Base-by-base conservation (phyloP, 1,140 invertebrate genomes). In the Oryctes rhinoceros region DNA sequence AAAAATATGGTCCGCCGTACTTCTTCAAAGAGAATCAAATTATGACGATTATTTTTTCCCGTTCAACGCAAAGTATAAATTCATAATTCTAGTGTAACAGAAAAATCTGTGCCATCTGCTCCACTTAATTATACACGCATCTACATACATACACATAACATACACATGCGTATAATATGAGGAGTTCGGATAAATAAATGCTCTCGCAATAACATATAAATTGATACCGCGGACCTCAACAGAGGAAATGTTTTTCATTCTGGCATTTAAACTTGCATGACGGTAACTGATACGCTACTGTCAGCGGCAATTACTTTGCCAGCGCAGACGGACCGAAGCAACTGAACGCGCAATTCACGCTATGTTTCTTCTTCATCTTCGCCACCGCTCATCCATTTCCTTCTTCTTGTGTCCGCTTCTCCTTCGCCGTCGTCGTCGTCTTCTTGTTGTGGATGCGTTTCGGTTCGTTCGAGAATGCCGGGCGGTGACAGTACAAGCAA, bases 231-330 rank as follows among this genome's bases (percentile, higher is more conserved):
- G 35, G 18, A 24, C 13, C 53, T 71, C 24, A 18, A 71, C 20
- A 71, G 65, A 71, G 65, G 65, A 71, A 71, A 71, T 71, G 65
- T 71, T 71, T 37, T 30, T 71, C 65, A 71, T 71, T 30, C 65
- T 71, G 65, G 65, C 65, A 71, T 71, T 71, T 35, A 37, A 71
- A 71, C 75, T 47, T 49, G 39, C 13, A 48, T 37, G 75, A 76
- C 47, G 75, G 75, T 76, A 76, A 76, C 75, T 76, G 75, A 76
- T 76, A 76, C 47, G 18, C 65, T 24, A 71, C 75, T 76, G 75
- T 49, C 75, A 76, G 47, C 75, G 75, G 75, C 75, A 76, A 76
- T 76, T 76, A 76, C 39, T 47, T 20, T 24, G 20, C 47, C 47
- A 48, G 20, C 47, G 47, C 75, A 76, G 75, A 76, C 75, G 39